Evolutionary conservation across 2,888 invertebrate genomes (phyloP), one percentile per base, ranked within the genome.

Genomic region (Heliothis peltigera): DNA sequence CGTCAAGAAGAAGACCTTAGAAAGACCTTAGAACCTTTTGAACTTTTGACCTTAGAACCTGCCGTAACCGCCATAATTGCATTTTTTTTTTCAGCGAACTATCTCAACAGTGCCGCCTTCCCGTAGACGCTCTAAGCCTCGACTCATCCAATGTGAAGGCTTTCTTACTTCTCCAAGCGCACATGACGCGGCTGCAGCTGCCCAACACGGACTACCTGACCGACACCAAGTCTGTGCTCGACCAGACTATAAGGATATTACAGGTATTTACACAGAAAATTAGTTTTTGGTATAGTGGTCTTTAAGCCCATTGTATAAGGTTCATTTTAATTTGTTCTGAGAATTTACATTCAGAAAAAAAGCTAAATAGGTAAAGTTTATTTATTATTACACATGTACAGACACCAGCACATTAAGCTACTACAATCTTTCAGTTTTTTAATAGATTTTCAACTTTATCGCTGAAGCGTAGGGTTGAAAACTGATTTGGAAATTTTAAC

Each of bases 141-240:
- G 99, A 99, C 92, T 98, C 98, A 4, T 97, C 99, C 0, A 97
- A 99, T 91, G 98, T 98, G 6, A 99, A 99, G 95, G 97, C 99
- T 6, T 97, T 98, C 92, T 94, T 99, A 6, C 94, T 99, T 59
- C 96, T 99, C 8, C 99, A 99, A 95, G 98, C 99, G 12, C 99
- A 99, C 89, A 97, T 99, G 90, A 96, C 97, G n/a, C 96, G 98
- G 47, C 88, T 97, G 6, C 93, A 96, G 32, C 91, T 99, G 59
- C 99, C 99, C 0, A 98, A 97, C 84, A 96, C 98, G 0, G 99
- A 99, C 93, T 99, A 99, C 89, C 94, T 97, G 60, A 99, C 99
- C 0, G 99, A 99, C 92, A 97, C 98, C 42, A 99, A 99, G 92
- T 98, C 98, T 15, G 98, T 99, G 0, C 95, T 99, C 54, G 99